Evolutionary conservation across 2,113 vertebrate species (phyloP), one percentile per base, ranked within the genome.

Genomic region (Nycticebus coucang): DNA sequence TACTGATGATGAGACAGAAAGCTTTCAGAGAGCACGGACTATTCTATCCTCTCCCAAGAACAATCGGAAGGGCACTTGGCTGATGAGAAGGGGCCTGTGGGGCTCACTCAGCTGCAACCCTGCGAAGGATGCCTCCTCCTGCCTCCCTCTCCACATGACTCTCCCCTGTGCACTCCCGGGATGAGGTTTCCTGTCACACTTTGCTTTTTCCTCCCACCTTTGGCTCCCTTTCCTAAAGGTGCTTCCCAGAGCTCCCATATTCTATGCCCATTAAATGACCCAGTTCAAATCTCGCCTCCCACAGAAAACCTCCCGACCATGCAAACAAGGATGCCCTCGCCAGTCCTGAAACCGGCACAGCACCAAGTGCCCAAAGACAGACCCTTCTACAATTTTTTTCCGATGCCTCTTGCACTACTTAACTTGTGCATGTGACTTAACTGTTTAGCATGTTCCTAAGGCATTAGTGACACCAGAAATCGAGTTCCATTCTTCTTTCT

Each of bases 111-210:
- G n/a, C 53, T 5, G 30, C 37, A 37, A 45, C 35, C 77, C 41
- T 2, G 12, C 4, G 7, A 53, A 26, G 18, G 59, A 55, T 0
- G 7, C 0, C 0, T 0, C 1, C 66, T 35, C 57, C 79, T 17
- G 19, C 28, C 30, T 66, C 24, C 53, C 2, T 28, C 1, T 10
- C 21, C 0, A 1, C 19, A 37, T 3, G 28, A 37, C 26, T 41
- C 33, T 26, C 69, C 19, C 28, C 37, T 24, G n/a, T 7, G 21
- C 11, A 17, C 7, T 66, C 72, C 22, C 11, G 0, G n/a, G 4
- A 13, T 0, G 8, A 7, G 24, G 57, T 4, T 78, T 78, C 57
- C n/a, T 57, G 62, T 45, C 21, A 69, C 13, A 10, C 35, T 28
- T n/a, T 7, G n/a, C 21, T 84, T 37, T 85, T 57, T 45, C 93